These are phyloP conservation scores for Boulengeromyrus knoepffleri DNA, from an alignment of 2,113 vertebrate genomes.

Conservation along the genomic window DNA sequence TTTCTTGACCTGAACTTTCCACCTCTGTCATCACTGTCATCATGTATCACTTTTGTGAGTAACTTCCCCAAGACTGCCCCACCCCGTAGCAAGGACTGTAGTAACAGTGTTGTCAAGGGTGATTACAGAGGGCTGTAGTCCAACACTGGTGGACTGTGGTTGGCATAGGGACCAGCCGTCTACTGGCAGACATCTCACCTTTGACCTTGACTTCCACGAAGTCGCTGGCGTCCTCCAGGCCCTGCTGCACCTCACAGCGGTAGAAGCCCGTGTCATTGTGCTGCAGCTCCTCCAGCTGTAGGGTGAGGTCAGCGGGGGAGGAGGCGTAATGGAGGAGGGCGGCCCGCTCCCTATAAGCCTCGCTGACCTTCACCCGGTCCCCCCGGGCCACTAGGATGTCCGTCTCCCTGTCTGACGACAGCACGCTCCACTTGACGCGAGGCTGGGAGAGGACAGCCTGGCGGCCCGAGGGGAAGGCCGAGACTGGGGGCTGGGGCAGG, in stretches of 20 bases:
- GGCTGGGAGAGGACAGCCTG: conserved; percentile 63
- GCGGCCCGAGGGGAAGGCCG: conserved; percentile 45
- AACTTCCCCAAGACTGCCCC: too few relatives aligned
- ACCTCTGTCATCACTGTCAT: too few relatives aligned
- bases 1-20: too few relatives aligned
- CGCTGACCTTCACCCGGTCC: conserved; percentile 78
- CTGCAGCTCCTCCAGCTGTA: conserved; percentile 68
- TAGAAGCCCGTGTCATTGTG: conserved; percentile 85
- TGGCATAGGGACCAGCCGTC: neutral
- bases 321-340: conserved; percentile 72
- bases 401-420: conserved; percentile 62
- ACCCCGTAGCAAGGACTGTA: neutral
- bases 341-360: conserved; percentile 73
- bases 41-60: too few relatives aligned
- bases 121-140: neutral
- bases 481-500: conserved; percentile 40
- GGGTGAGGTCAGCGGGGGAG: conserved; percentile 73
- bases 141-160: neutral
- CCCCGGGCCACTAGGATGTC: conserved; percentile 88
- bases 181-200: conserved; percentile 54
- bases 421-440: conserved; percentile 84
- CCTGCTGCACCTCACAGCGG: conserved; percentile 88
- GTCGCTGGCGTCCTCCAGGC: conserved; percentile 81
- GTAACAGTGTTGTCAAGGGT: neutral
- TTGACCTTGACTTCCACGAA: conserved; percentile 77